These are phyloP conservation scores for Cancer borealis DNA, from an alignment of 2,888 invertebrate species.

Conservation along the genomic window DNA sequence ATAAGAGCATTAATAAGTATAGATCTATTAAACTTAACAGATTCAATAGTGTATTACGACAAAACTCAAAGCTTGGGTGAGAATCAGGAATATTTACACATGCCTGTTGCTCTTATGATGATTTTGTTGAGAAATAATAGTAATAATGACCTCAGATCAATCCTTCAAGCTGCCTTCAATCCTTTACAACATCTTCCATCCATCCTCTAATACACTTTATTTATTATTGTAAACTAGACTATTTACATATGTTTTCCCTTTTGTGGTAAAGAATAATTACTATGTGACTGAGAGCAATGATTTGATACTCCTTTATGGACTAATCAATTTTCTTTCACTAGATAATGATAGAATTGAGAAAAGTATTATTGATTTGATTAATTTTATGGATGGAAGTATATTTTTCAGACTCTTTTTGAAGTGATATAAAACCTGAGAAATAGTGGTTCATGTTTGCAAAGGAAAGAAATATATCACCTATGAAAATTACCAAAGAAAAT, in stretches of 20 bases:
- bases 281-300: neutral
- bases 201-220: neutral
- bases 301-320: neutral
- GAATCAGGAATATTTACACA: constrained; percentile 27
- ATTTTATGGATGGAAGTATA: neutral
- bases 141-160: neutral
- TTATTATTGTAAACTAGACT: neutral
- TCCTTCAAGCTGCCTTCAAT: neutral
- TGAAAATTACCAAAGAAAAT: neutral
- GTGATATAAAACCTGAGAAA: neutral
- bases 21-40: constrained; percentile 21
- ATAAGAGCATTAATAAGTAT: neutral
- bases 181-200: neutral
- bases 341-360: neutral
- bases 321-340: neutral
- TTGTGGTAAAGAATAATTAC: neutral
- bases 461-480: neutral
- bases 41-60: neutral
- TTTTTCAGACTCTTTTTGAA: neutral
- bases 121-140: neutral
- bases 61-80: neutral
- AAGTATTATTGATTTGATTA: neutral
- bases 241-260: neutral
- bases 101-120: neutral
- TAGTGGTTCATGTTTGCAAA: neutral